phyloP scores from a whole-genome alignment of 2,888 invertebrate species.

The Eristalinus sepulchralis region DNA sequence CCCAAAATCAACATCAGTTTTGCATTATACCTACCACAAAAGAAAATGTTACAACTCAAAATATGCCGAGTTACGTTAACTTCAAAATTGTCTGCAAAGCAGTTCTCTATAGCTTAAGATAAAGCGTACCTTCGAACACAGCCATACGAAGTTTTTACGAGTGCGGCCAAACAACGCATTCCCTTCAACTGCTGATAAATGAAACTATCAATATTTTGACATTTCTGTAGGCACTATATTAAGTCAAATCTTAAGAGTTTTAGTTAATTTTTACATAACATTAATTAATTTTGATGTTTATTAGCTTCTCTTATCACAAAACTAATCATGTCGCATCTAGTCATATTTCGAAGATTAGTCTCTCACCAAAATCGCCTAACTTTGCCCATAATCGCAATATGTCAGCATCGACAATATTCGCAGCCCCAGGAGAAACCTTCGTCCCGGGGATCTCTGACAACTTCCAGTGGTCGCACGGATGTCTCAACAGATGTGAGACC shows the following conservation, averaged over 20 bases:
- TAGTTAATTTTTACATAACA: conserved; percentile 58
- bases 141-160: not conserved
- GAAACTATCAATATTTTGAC: conserved; percentile 22
- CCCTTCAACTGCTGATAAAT: no score
- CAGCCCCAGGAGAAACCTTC: conserved; percentile 35
- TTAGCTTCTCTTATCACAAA: not conserved
- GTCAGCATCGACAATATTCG: conserved; percentile 40
- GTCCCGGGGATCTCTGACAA: conserved; percentile 33
- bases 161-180: not conserved
- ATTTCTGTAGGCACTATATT: conserved; percentile 30
- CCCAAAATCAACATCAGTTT: no score
- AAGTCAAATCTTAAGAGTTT: not conserved
- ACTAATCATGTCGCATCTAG: conserved; percentile 42
- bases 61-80: no score
- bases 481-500: conserved; percentile 84
- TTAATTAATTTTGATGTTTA: conserved; percentile 32
- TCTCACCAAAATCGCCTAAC: conserved; percentile 3
- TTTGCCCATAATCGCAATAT: not conserved
- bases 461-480: conserved; percentile 70
- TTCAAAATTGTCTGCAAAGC: no score
- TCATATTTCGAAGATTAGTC: conserved; percentile 42
- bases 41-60: no score
- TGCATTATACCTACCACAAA: no score
- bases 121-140: conserved; percentile 5
- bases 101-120: no score